Base-by-base conservation (phyloP, 2,113 vertebrate species). In the Platichthys flesus region DNA sequence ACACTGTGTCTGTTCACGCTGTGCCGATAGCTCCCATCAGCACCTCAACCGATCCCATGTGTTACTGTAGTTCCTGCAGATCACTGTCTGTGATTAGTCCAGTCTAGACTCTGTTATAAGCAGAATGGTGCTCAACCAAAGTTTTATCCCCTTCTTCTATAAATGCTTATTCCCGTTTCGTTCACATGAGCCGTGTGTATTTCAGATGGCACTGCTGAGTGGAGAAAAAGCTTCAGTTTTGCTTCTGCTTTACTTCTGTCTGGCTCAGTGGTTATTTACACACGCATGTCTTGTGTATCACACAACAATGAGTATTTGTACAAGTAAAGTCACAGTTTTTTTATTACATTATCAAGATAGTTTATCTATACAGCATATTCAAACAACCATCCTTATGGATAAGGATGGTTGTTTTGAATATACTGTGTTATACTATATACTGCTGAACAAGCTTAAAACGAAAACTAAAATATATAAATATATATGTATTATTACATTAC, bases 201-300 rank as follows among this genome's bases (percentile, higher is more conserved):
- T 71, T 79, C 74, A 18, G 47, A 51, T 51, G 47, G 7, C 5
- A 7, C 47, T 51, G 47, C 76, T 72, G 77, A 74, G 18, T 12
- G 18, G 15, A 64, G 63, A 65, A 24, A 40, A 42, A 42, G 40
- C 12, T 42, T 24, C 52, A 58, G 86, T 93, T 93, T 91, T 93
- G 72, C 85, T 95, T 95, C 94, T 92, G 91, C 93, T 91, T 93
- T 93, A 40, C 54, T 6, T 52, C 35, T 24, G 62, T 84, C 78
- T 83, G 55, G 9, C 9, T 67, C 7, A n/a, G 63, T 71, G 21
- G 84, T 72, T 89, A 76, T 87, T 12, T 51, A 54, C 20, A 16
- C 42, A 10, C 5, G 9, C 18, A 8, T 9, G 51, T 51, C 49
- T 51, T 13, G 16, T 51, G 58, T 35, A 58, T 64, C 68, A 6